These are phyloP conservation scores for Mallateleia sp. DNA, from an alignment of 2,888 invertebrate genomes.

Conservation along the genomic window DNA sequence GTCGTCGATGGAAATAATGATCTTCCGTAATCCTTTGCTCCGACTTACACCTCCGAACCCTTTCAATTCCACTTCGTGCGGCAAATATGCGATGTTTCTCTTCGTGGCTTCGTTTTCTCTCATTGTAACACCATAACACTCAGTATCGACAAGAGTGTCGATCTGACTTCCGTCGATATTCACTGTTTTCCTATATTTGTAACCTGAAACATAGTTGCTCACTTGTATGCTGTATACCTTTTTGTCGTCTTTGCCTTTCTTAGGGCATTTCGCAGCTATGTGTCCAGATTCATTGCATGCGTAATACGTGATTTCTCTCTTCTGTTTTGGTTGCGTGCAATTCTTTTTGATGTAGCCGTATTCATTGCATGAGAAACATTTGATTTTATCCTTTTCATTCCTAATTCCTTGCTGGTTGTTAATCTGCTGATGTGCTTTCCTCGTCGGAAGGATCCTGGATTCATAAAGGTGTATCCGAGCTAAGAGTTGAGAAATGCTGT, in stretches of 20 bases:
- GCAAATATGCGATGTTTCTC: not conserved
- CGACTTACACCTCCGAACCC: not conserved
- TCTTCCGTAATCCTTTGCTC: not conserved
- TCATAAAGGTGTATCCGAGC: not conserved
- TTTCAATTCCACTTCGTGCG: not conserved
- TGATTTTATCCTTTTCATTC: not conserved
- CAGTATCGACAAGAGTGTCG: not conserved
- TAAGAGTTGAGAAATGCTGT: not conserved
- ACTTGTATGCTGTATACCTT: not conserved
- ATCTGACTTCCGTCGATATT: not conserved
- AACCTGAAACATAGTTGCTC: not conserved
- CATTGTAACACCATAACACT: not conserved
- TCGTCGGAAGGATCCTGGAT: not conserved
- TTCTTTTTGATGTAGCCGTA: not conserved
- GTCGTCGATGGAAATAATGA: not conserved
- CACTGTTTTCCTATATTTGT: not conserved
- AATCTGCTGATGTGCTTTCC: not conserved
- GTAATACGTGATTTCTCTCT: not conserved
- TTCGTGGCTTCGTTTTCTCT: constrained; percentile 16
- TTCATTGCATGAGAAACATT: not conserved
- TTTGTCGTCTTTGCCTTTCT: not conserved
- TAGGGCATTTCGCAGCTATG: not conserved
- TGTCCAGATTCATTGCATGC: not conserved
- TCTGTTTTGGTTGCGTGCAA: not conserved
- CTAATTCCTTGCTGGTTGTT: not conserved